These are phyloP conservation scores for Dryas iulia DNA, from an alignment of 1,140 invertebrate genomes.

Conservation along the genomic window DNA sequence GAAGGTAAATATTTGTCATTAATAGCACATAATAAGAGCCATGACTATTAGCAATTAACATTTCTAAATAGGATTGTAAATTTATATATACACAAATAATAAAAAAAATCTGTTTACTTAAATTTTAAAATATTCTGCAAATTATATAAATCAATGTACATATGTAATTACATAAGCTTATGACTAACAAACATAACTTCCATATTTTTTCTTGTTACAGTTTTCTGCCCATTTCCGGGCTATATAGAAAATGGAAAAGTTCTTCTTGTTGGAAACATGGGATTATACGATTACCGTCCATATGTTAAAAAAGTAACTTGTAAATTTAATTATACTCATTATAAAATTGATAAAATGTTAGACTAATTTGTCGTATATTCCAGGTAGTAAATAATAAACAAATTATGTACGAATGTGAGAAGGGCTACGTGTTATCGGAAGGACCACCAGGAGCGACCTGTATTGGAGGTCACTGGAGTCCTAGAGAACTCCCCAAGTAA, in stretches of 20 bases:
- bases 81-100: too few relatives aligned
- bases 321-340: neutral
- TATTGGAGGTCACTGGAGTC: slow-evolving; percentile 93
- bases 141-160: too few relatives aligned
- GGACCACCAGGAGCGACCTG: slow-evolving; percentile 97
- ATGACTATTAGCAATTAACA: neutral
- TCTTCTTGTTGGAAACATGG: slow-evolving; percentile 97
- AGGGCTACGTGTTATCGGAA: slow-evolving; percentile 91
- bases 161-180: neutral
- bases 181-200: neutral
- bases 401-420: slow-evolving; percentile 97
- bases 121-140: too few relatives aligned
- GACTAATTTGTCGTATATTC: slow-evolving; percentile 24
- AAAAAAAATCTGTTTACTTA: too few relatives aligned
- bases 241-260: slow-evolving; percentile 95
- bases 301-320: slow-evolving; percentile 92
- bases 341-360: neutral
- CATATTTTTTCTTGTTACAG: slow-evolving; percentile 73
- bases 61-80: too few relatives aligned
- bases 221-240: slow-evolving; percentile 97
- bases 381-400: slow-evolving; percentile 94
- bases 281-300: slow-evolving; percentile 97
- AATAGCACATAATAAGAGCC: neutral
- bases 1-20: slow-evolving; percentile 82
- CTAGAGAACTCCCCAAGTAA: slow-evolving; percentile 87